Conservation (phyloP, 1,140 invertebrate species). For the Globodera rostochiensis region DNA sequence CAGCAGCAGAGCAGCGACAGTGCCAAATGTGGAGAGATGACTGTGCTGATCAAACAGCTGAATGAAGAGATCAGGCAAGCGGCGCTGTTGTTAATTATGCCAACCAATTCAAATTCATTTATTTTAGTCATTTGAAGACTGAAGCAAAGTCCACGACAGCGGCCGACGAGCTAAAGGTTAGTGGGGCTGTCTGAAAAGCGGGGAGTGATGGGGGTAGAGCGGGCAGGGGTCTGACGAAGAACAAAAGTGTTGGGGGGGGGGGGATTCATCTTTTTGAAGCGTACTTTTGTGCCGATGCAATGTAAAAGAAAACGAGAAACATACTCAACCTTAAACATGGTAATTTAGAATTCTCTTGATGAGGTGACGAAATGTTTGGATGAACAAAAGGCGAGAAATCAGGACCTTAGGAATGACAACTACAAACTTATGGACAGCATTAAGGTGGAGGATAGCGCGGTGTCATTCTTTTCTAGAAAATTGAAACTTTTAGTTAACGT, state of each 20-base stretch:
- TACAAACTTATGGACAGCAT: slow-evolving; percentile 32
- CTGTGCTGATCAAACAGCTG: not conserved
- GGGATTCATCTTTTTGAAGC: too few species aligned
- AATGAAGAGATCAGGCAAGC: slow-evolving; percentile 4
- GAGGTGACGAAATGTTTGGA: slow-evolving; percentile 20
- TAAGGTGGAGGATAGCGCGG: slow-evolving; percentile 1
- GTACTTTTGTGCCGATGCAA: too few species aligned
- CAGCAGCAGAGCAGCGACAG: not conserved
- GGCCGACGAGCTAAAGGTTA: not conserved
- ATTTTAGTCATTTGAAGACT: not conserved
- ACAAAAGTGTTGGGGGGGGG: too few species aligned
- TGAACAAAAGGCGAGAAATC: slow-evolving; percentile 6
- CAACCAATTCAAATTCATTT: not conserved
- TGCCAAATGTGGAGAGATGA: not conserved
- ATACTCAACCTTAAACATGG: not conserved
- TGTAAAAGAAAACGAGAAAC: too few species aligned
- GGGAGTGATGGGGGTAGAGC: too few species aligned
- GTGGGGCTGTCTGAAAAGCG: too few species aligned
- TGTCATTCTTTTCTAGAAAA: not conserved
- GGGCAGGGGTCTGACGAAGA: too few species aligned
- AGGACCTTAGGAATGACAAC: slow-evolving; percentile 27
- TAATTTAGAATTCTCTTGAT: slow-evolving; percentile 7
- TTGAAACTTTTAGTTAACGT: too few species aligned
- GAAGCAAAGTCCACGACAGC: not conserved
- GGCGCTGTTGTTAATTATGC: not conserved